Evolutionary conservation across 2,888 invertebrate genomes (phyloP), one percentile per base, ranked within the genome.

Genomic region (Mylabris sibirica): DNA sequence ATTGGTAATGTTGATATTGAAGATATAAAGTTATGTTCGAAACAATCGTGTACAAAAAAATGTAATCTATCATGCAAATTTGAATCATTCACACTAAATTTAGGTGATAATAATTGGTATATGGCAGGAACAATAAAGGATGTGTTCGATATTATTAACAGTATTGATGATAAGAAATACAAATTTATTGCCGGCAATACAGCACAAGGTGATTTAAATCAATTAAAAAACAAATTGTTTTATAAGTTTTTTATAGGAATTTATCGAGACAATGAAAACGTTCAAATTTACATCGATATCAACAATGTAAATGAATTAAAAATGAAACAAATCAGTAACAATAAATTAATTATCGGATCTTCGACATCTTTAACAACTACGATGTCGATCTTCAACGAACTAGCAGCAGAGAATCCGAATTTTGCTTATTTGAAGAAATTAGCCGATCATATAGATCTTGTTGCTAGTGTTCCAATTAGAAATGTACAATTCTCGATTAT

Each of bases 121-220:
- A 17, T n/a, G n/a, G 44, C 44, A 2, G n/a, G 6, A 17, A 44
- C 44, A 17, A 6, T 44, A 6, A 17, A 44, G 6, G 17, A 44
- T n/a, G 8, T 44, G 1, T 44, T n/a, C 1, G 44, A 44, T 44
- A n/a, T 11, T 17, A 17, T 44, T 3, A 17, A 44, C 1, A 44
- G 3, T 8, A 8, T 17, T 17, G 44, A n/a, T 5, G 80, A 83
- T 6, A 30, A 24, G 3, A 84, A 85, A 11, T 92, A 90, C 76
- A 86, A 88, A 75, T 80, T 94, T 0, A 88, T 93, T 3, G 91
- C 90, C 24, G 94, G 94, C 26, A 93, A 93, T 79, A 93, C 93
- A 1, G 92, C 91, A 4, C 89, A 89, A 84, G 94, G 94, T 92
- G 83, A 72, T 53, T 5, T 5, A 22, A 26, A 38, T 49, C 41